Evolutionary conservation across 2,888 invertebrate species (phyloP).

Genomic region (Aphodius granarius): DNA sequence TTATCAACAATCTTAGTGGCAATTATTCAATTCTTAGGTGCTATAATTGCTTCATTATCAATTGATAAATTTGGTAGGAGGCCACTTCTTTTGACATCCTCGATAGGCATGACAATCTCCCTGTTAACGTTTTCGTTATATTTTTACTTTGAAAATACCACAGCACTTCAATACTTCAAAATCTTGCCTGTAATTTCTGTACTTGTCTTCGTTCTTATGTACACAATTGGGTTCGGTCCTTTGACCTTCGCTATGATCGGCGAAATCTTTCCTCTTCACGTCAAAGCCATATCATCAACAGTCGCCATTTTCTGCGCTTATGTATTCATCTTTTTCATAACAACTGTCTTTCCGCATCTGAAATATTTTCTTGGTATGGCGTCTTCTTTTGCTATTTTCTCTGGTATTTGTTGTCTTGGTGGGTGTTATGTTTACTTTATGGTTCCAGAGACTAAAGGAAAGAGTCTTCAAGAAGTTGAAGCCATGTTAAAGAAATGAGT

Average conservation of each 20-base stretch:
- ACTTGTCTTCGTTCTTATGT: slow-evolving; percentile 70
- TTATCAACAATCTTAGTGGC: slow-evolving; percentile 78
- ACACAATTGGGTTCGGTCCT: slow-evolving; percentile 75
- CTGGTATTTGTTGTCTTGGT: slow-evolving; percentile 59
- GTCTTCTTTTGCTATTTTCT: slow-evolving; percentile 73
- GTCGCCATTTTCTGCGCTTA: slow-evolving; percentile 72
- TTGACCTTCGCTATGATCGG: slow-evolving; percentile 79
- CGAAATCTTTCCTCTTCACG: slow-evolving; percentile 76
- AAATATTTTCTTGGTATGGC: slow-evolving; percentile 60
- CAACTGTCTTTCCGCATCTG: slow-evolving; percentile 67
- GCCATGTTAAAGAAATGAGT: slow-evolving; percentile 12
- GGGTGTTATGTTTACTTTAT: slow-evolving; percentile 65
- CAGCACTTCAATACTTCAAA: slow-evolving; percentile 57
- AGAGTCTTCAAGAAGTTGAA: slow-evolving; percentile 29
- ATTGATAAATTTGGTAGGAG: slow-evolving; percentile 75
- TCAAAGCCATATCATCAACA: slow-evolving; percentile 72
- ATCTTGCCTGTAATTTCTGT: slow-evolving; percentile 73
- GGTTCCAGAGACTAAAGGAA: slow-evolving; percentile 32
- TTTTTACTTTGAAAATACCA: slow-evolving; percentile 61
- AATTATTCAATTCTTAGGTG: slow-evolving; percentile 71
- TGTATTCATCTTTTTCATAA: slow-evolving; percentile 70
- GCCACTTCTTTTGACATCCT: slow-evolving; percentile 69
- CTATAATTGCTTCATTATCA: slow-evolving; percentile 65
- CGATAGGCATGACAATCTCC: slow-evolving; percentile 64
- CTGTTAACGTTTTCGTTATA: slow-evolving; percentile 70